A percentile compares a stretch with the other conserved stretches of the same genome.
These are phyloP conservation scores for Sebastolobus alascanus DNA, from an alignment of 2,797 vertebrate genomes.

Conservation along the genomic window DNA sequence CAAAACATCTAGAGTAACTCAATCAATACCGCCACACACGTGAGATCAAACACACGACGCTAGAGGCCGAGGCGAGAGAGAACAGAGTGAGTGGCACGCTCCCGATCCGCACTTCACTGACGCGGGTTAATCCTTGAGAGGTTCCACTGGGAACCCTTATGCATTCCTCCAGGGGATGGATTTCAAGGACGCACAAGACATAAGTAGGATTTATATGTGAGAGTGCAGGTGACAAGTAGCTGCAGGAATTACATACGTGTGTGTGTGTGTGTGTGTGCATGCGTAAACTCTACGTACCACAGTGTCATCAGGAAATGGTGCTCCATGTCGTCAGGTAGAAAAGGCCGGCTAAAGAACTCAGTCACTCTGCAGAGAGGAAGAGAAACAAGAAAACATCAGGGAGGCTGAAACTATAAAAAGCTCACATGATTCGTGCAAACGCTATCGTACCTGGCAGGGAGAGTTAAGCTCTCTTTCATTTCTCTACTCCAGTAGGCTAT, in stretches of 20 bases:
- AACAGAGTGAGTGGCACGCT: constrained; percentile 45
- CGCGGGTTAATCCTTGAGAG: constrained; percentile 69
- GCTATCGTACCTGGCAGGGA: constrained; percentile 17
- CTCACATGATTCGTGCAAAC: background rate
- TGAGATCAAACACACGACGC: constrained; percentile 47
- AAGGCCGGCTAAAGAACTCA: constrained; percentile 50
- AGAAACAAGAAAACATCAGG: constrained; percentile 47
- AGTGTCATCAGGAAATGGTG: constrained; percentile 79
- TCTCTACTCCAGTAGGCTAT: constrained; percentile 4
- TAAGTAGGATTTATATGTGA: constrained; percentile 55
- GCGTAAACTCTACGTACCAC: constrained; percentile 70
- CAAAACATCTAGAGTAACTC: background rate
- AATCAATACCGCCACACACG: constrained; percentile 35
- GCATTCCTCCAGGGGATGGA: constrained; percentile 51
- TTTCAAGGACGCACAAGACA: constrained; percentile 70
- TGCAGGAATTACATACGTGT: constrained; percentile 32
- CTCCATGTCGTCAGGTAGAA: constrained; percentile 75
- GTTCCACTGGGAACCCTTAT: constrained; percentile 60
- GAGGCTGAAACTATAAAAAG: constrained; percentile 16
- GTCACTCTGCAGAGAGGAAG: constrained; percentile 51
- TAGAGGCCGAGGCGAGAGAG: constrained; percentile 8
- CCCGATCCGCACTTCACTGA: constrained; percentile 65
- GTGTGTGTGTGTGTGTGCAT: constrained; percentile 8
- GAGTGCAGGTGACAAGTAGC: constrained; percentile 60
- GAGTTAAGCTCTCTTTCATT: constrained; percentile 24